These are phyloP conservation scores for Ornithoptera alexandrae DNA, from an alignment of 2,888 invertebrate genomes.

Conservation along the genomic window DNA sequence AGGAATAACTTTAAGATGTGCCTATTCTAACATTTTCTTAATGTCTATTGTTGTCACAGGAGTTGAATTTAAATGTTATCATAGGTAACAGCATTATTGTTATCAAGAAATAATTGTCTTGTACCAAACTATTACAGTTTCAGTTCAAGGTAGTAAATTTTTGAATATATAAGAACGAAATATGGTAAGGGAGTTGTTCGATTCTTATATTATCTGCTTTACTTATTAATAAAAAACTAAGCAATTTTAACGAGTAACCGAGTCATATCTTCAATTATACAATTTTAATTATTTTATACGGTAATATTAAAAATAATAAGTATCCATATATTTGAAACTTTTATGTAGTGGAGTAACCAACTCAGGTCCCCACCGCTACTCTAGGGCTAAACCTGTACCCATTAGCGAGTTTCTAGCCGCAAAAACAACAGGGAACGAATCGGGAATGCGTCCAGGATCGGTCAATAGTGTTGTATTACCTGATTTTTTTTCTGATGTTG, in stretches of 20 bases:
- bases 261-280: too few species aligned
- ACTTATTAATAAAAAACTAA: too few species aligned
- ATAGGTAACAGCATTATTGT: constrained; percentile 6
- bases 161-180: too few species aligned
- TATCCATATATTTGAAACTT: constrained; percentile 19
- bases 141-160: too few species aligned
- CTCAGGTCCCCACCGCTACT: constrained; percentile 42
- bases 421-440: constrained; percentile 80
- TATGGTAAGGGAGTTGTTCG: too few species aligned
- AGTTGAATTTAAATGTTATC: constrained; percentile 4
- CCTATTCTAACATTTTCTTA: constrained; percentile 15
- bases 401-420: constrained; percentile 74
- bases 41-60: constrained; percentile 18
- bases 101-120: neutral
- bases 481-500: constrained; percentile 28
- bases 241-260: too few species aligned
- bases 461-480: constrained; percentile 35
- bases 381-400: constrained; percentile 70
- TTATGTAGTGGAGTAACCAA: constrained; percentile 38
- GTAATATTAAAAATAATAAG: neutral
- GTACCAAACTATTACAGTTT: too few species aligned
- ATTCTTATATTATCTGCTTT: too few species aligned
- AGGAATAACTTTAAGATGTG: constrained; percentile 19
- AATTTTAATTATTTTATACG: neutral
- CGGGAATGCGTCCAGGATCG: constrained; percentile 74